Conservation (phyloP, 2,888 invertebrate species). For the Diaphora mendica region DNA sequence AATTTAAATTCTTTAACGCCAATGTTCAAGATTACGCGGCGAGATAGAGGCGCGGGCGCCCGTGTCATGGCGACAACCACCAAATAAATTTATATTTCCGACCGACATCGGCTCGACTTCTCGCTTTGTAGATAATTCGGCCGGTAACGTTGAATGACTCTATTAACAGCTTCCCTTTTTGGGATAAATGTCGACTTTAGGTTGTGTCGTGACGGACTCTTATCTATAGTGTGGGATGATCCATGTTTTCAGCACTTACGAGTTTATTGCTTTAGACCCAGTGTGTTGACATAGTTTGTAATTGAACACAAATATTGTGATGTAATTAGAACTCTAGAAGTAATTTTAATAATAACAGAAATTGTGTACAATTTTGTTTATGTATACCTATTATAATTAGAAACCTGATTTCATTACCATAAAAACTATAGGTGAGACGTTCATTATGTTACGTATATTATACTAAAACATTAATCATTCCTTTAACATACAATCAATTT, state of each 20-base stretch:
- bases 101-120: slow-evolving; percentile 78
- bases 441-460: too few species aligned
- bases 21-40: slow-evolving; percentile 86
- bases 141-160: slow-evolving; percentile 86
- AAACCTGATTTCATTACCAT: too few species aligned
- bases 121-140: slow-evolving; percentile 86
- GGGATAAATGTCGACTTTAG: slow-evolving; percentile 83
- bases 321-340: slow-evolving; percentile 2
- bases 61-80: slow-evolving; percentile 82
- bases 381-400: too few species aligned
- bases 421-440: too few species aligned
- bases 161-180: slow-evolving; percentile 87
- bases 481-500: not conserved
- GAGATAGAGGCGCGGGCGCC: slow-evolving; percentile 84
- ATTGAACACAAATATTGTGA: slow-evolving; percentile 23
- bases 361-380: too few species aligned
- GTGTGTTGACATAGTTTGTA: slow-evolving; percentile 30
- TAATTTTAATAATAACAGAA: too few species aligned
- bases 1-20: slow-evolving; percentile 87
- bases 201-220: slow-evolving; percentile 62
- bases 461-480: too few species aligned
- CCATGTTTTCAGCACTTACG: slow-evolving; percentile 40
- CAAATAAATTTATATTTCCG: slow-evolving; percentile 87
- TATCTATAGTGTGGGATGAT: slow-evolving; percentile 70
- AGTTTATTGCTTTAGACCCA: slow-evolving; percentile 34